Evolutionary conservation across 2,113 vertebrate species (phyloP).

Genomic region (Todiramphus saurophagus): DNA sequence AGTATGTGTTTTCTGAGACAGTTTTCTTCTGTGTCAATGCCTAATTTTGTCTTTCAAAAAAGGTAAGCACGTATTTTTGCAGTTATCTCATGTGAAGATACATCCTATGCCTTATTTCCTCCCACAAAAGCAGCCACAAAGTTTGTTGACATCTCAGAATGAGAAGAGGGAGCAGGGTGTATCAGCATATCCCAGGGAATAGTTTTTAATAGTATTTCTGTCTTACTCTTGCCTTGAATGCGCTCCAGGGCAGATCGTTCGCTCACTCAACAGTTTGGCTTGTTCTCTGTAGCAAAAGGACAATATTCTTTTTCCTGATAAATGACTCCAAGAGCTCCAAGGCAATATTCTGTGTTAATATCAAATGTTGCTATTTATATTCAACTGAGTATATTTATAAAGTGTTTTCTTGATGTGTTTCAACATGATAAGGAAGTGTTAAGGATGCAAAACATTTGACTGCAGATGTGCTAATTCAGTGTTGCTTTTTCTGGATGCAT

Average conservation of each 20-base stretch:
- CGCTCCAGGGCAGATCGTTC: conserved; percentile 2
- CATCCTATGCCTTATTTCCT: not conserved
- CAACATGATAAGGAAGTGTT: not conserved
- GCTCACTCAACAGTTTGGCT: not conserved
- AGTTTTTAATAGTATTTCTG: not conserved
- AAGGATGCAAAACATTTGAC: not conserved
- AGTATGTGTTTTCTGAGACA: not conserved
- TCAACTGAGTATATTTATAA: not conserved
- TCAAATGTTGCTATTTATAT: not conserved
- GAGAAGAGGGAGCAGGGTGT: not conserved
- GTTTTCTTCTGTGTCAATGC: not conserved
- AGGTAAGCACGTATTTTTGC: not conserved
- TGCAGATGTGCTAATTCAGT: not conserved
- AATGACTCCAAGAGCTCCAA: not conserved
- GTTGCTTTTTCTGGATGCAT: not conserved
- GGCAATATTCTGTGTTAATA: conserved; percentile 2
- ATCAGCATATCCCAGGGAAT: not conserved
- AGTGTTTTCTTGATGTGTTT: not conserved
- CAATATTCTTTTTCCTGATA: not conserved
- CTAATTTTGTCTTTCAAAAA: not conserved
- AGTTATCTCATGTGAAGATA: not conserved
- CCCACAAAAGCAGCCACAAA: not conserved
- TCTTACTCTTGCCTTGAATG: not conserved
- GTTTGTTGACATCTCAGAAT: not conserved
- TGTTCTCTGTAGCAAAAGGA: not conserved